A percentile compares a stretch with the other conserved stretches of the same genome.
These are phyloP conservation scores for Caenorhabditis briggsae DNA, from an alignment of 1,140 invertebrate genomes.

Conservation along the genomic window DNA sequence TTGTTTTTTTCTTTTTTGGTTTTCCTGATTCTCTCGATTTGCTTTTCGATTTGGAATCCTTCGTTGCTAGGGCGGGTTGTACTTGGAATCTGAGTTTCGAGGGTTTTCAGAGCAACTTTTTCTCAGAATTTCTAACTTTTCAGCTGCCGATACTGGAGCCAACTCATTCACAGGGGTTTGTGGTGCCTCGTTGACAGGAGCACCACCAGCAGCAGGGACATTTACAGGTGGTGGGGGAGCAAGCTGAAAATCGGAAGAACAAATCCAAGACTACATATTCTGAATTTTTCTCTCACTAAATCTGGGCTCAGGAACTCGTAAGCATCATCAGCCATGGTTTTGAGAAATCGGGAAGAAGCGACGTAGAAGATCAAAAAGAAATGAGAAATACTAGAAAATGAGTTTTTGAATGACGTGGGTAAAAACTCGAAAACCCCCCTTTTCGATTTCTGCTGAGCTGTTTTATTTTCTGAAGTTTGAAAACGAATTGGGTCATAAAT, in stretches of 20 bases:
- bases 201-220: background rate
- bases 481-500: too few species aligned
- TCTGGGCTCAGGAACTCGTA: conserved; percentile 40
- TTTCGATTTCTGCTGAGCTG: background rate
- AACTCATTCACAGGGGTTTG: background rate
- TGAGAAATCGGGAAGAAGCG: conserved; percentile 26
- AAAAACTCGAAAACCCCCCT: too few species aligned
- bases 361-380: background rate
- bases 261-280: too few species aligned
- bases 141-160: conserved; percentile 10
- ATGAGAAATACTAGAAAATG: background rate
- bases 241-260: background rate
- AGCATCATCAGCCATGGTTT: conserved; percentile 33
- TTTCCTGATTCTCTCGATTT: conserved; percentile 38
- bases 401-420: background rate
- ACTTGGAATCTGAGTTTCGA: conserved; percentile 21
- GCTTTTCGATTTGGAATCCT: conserved; percentile 14
- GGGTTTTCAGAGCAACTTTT: background rate
- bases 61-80: background rate
- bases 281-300: conserved; percentile 3
- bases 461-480: background rate
- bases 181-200: background rate
- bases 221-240: background rate
- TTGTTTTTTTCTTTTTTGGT: background rate
- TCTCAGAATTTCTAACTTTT: background rate